Conservation (phyloP, 1,140 invertebrate species). For the Zelostemma sp. region DNA sequence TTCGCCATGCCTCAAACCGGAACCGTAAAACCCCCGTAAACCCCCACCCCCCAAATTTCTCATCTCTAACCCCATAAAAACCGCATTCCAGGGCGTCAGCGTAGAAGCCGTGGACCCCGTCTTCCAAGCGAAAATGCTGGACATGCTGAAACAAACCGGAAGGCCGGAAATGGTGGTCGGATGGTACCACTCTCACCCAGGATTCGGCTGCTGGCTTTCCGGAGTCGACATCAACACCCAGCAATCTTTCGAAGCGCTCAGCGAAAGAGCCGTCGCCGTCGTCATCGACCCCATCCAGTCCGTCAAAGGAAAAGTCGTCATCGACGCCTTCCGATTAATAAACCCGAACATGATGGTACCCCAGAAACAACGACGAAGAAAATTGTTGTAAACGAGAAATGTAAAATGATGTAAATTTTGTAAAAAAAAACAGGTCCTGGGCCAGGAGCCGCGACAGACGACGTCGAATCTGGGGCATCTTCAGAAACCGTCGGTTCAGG, state of each 20-base stretch:
- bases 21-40: too few species aligned
- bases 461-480: constrained; percentile 99
- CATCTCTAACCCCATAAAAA: too few species aligned
- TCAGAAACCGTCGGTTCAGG: constrained; percentile 99
- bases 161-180: constrained; percentile 99
- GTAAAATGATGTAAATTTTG: too few species aligned
- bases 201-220: constrained; percentile 99
- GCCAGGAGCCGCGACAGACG: constrained; percentile 98
- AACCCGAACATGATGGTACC: constrained; percentile 98
- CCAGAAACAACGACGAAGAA: too few species aligned
- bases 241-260: constrained; percentile 98
- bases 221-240: constrained; percentile 99
- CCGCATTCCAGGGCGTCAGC: constrained; percentile 92
- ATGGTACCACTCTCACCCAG: constrained; percentile 99
- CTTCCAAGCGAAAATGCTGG: constrained; percentile 99
- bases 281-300: constrained; percentile 99
- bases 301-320: constrained; percentile 97
- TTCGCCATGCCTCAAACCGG: constrained; percentile 99
- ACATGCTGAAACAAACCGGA: constrained; percentile 99
- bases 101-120: constrained; percentile 99
- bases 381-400: too few species aligned
- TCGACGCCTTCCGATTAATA: constrained; percentile 95
- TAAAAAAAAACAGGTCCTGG: constrained; percentile 76
- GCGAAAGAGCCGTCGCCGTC: constrained; percentile 98
- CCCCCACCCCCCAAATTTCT: too few species aligned